These are phyloP conservation scores for Ellobius talpinus DNA, from an alignment of 2,113 vertebrate genomes.

Conservation along the genomic window DNA sequence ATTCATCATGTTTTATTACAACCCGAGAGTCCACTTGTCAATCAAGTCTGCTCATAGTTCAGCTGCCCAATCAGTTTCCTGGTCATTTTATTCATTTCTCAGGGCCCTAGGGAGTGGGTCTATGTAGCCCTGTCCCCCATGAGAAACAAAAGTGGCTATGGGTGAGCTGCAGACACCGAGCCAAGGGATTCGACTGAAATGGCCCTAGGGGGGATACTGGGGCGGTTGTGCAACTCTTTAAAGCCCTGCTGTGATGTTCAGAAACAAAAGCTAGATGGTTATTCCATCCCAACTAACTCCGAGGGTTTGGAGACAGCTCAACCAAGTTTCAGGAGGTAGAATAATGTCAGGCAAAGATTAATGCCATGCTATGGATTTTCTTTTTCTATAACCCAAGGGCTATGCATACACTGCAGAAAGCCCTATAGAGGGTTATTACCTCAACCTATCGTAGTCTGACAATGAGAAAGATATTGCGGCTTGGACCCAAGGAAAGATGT, in stretches of 20 bases:
- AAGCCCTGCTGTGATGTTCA: conserved; percentile 20
- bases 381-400: conserved; percentile 62
- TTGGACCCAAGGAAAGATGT: neutral
- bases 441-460: too few relatives aligned
- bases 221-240: conserved; percentile 50
- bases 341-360: conserved; percentile 67
- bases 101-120: neutral
- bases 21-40: neutral
- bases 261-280: conserved; percentile 72
- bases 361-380: conserved; percentile 73
- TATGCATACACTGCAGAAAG: neutral
- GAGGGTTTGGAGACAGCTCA: conserved; percentile 65
- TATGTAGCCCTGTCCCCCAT: neutral
- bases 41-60: neutral
- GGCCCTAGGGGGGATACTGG: conserved; percentile 47
- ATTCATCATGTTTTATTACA: neutral
- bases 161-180: neutral
- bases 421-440: neutral
- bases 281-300: conserved; percentile 7
- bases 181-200: conserved; percentile 62
- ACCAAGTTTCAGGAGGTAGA: conserved; percentile 69
- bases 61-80: neutral
- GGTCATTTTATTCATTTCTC: neutral
- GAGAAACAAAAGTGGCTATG: neutral
- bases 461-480: neutral